Percentiles rank a stretch among this genome's conserved stretches.
Conservation (phyloP, 2,797 vertebrate species). For the Cuculus canorus region DNA sequence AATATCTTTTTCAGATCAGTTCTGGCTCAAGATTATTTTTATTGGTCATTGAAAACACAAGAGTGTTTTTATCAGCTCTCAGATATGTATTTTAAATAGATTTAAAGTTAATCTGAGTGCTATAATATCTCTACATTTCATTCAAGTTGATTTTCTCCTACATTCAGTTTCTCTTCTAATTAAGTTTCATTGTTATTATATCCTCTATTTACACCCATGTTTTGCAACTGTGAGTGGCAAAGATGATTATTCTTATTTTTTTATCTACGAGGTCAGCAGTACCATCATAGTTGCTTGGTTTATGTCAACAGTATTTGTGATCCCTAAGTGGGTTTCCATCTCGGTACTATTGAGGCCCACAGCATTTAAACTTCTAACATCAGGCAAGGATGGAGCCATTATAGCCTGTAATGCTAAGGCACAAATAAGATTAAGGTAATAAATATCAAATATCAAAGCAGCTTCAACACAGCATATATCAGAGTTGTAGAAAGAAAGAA, state of each 20-base stretch:
- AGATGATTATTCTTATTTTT: background rate
- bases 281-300: background rate
- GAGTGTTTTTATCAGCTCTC: background rate
- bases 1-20: background rate
- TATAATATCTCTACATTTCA: background rate
- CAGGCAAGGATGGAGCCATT: constrained; percentile 40
- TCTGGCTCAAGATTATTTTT: background rate
- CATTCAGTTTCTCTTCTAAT: background rate
- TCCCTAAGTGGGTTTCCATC: background rate
- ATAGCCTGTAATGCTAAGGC: constrained; percentile 13
- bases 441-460: constrained; percentile 68
- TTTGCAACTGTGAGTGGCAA: background rate
- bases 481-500: constrained; percentile 23
- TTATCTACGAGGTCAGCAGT: background rate
- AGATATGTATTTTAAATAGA: background rate
- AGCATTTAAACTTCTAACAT: constrained; percentile 22
- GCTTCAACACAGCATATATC: constrained; percentile 50
- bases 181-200: background rate
- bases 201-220: background rate
- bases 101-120: background rate
- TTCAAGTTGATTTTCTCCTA: background rate
- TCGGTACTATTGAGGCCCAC: background rate
- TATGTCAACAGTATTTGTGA: background rate
- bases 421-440: constrained; percentile 67
- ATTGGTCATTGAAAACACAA: background rate